A percentile compares a stretch with the other conserved stretches of the same genome.
These are phyloP conservation scores for Achatina immaculata DNA, from an alignment of 1,140 invertebrate genomes.

Conservation along the genomic window DNA sequence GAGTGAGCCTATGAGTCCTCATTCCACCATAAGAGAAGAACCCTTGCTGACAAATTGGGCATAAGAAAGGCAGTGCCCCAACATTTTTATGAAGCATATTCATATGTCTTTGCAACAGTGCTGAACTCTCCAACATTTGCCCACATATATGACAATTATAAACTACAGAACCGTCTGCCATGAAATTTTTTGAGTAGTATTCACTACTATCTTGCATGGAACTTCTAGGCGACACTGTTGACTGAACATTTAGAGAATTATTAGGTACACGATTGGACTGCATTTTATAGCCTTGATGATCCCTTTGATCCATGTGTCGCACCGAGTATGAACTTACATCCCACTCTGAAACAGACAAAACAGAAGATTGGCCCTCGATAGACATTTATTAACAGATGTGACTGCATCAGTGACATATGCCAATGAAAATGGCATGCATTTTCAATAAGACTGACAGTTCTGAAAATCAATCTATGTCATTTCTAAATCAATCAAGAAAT, in stretches of 20 bases:
- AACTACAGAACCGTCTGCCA: neutral
- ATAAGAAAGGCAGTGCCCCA: neutral
- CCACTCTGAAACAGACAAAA: conserved; percentile 27
- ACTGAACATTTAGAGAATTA: neutral
- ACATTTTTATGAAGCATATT: conserved; percentile 27
- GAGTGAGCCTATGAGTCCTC: conserved; percentile 16
- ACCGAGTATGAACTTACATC: conserved; percentile 10
- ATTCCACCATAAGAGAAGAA: conserved; percentile 30
- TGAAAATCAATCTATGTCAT: too few species aligned
- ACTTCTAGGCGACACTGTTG: neutral
- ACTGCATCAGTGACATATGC: conserved; percentile 1
- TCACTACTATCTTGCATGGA: neutral
- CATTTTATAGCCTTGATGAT: neutral
- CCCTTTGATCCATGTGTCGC: neutral
- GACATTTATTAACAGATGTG: neutral
- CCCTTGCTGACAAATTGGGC: conserved; percentile 26
- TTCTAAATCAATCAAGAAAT: too few species aligned
- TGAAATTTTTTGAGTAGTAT: neutral
- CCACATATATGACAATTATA: conserved; percentile 25
- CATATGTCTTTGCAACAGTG: conserved; percentile 20
- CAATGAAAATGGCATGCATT: neutral
- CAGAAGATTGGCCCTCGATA: conserved; percentile 3
- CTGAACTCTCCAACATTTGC: neutral
- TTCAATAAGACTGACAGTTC: too few species aligned
- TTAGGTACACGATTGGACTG: neutral